These are phyloP conservation scores for Oligia fasciuncula DNA, from an alignment of 2,888 invertebrate species.

Conservation along the genomic window DNA sequence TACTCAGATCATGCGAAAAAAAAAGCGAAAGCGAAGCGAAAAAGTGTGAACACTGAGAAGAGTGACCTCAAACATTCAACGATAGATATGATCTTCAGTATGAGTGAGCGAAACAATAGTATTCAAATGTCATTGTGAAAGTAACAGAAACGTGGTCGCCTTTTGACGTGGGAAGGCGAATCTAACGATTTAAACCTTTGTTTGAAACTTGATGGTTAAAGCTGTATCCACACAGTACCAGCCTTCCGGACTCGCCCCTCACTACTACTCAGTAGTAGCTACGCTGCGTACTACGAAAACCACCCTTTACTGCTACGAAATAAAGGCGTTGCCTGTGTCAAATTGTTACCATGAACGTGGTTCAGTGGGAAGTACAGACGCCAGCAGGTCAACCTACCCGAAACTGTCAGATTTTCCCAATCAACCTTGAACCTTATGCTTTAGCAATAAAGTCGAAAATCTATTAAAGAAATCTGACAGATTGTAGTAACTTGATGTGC, in stretches of 20 bases:
- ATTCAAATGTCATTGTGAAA: background rate
- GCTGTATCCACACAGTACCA: no score
- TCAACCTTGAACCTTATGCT: no score
- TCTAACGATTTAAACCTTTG: slow-evolving; percentile 1
- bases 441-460: no score
- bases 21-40: background rate
- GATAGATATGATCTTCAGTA: background rate
- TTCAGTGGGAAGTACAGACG: no score
- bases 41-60: background rate
- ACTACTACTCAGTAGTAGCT: background rate
- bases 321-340: background rate
- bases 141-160: background rate
- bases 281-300: background rate
- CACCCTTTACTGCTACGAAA: background rate
- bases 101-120: background rate
- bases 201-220: background rate
- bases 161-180: background rate
- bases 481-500: no score
- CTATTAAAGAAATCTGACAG: no score
- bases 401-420: no score
- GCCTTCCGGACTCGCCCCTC: background rate
- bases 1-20: background rate
- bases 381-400: no score
- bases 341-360: background rate
- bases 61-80: background rate